Evolutionary conservation across 2,797 vertebrate genomes (phyloP).

Genomic region (Craterocephalus amniculus): DNA sequence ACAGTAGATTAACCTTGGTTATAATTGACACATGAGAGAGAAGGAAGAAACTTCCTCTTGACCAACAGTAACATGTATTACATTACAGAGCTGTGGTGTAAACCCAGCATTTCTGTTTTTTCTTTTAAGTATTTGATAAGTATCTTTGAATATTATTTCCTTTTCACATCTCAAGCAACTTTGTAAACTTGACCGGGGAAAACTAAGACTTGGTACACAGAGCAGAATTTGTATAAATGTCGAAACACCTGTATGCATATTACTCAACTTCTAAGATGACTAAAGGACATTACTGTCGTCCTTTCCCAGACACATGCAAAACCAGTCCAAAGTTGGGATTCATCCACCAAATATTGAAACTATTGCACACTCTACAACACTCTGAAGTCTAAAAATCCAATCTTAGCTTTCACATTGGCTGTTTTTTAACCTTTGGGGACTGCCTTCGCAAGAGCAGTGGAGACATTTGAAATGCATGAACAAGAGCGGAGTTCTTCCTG

Average conservation of each 20-base stretch:
- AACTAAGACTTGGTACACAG: slow-evolving; percentile 1
- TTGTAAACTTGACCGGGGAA: slow-evolving; percentile 7
- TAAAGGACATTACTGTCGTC: not conserved
- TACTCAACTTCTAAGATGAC: too few relatives aligned
- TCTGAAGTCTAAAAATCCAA: not conserved
- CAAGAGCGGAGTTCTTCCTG: not conserved
- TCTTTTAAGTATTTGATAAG: slow-evolving; percentile 6
- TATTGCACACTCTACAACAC: not conserved
- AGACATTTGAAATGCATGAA: not conserved
- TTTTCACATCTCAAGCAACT: not conserved
- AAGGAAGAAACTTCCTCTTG: slow-evolving; percentile 13
- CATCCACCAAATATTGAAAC: not conserved
- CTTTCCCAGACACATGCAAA: not conserved
- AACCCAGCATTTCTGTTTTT: not conserved
- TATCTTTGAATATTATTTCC: not conserved
- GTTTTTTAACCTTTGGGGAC: not conserved
- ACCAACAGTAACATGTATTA: slow-evolving; percentile 6
- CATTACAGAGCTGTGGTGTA: slow-evolving; percentile 17
- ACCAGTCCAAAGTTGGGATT: not conserved
- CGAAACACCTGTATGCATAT: too few relatives aligned
- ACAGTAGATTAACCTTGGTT: not conserved
- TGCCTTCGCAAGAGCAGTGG: not conserved
- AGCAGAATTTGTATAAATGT: too few relatives aligned
- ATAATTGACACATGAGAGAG: slow-evolving; percentile 14
- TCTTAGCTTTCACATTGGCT: too few relatives aligned